A percentile compares a stretch with the other conserved stretches of the same genome.
Evolutionary conservation across 2,797 vertebrate genomes (phyloP).

Genomic region (Nasua narica): DNA sequence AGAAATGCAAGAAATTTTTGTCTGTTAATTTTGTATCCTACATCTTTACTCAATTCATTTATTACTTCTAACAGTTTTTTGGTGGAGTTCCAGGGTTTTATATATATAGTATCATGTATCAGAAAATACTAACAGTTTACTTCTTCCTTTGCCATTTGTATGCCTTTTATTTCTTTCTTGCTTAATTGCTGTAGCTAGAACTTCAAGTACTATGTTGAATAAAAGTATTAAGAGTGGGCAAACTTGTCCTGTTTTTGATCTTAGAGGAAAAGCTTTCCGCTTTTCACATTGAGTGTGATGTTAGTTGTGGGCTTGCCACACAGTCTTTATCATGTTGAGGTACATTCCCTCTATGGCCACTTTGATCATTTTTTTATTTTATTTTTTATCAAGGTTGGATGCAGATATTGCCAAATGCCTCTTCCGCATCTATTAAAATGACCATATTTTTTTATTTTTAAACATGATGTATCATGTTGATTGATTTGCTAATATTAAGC

Average conservation of each 20-base stretch:
- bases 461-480: background rate
- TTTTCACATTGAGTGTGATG: background rate
- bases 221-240: background rate
- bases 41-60: background rate
- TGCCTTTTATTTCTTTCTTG: background rate
- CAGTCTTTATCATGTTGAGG: background rate
- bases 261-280: background rate
- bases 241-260: background rate
- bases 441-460: background rate
- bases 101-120: background rate
- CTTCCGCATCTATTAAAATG: background rate
- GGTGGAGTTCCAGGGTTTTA: background rate
- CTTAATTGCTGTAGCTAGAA: background rate
- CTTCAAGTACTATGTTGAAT: background rate
- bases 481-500: background rate
- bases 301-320: background rate
- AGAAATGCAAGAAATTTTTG: background rate
- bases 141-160: background rate
- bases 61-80: background rate
- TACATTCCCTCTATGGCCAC: background rate
- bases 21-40: background rate
- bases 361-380: background rate
- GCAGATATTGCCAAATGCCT: background rate
- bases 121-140: background rate
- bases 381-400: background rate